phyloP scores from a whole-genome alignment of 2,888 invertebrate species.

The Tortrix viridana region DNA sequence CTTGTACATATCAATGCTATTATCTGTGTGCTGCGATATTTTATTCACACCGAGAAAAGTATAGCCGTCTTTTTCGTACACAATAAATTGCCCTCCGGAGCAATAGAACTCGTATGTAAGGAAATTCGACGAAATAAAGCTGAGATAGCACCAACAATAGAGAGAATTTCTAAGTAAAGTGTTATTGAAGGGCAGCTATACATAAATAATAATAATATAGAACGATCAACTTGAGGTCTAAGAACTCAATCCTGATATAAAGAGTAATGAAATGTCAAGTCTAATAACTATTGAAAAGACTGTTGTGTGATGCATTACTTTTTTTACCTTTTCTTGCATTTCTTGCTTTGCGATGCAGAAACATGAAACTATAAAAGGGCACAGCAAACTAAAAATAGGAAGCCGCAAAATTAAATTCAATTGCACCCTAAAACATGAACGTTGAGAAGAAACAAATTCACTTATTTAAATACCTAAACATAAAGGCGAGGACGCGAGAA shows the following conservation, averaged over 20 bases:
- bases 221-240: too few species aligned
- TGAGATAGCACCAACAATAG: conserved; percentile 48
- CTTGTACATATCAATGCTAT: background rate
- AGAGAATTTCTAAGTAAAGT: conserved; percentile 30
- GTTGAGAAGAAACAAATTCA: conserved; percentile 11
- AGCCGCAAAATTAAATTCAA: background rate
- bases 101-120: conserved; percentile 57
- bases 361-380: too few species aligned
- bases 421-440: conserved; percentile 2
- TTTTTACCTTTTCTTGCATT: too few species aligned
- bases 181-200: conserved; percentile 5
- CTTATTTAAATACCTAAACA: conserved; percentile 8
- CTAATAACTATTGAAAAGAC: too few species aligned
- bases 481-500: conserved; percentile 22
- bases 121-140: conserved; percentile 61
- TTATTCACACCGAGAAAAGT: conserved; percentile 54
- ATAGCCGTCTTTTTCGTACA: conserved; percentile 51
- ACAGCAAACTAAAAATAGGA: too few species aligned
- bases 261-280: too few species aligned
- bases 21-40: conserved; percentile 47
- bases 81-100: conserved; percentile 53
- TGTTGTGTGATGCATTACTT: too few species aligned
- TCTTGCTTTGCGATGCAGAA: too few species aligned
- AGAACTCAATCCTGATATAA: too few species aligned
- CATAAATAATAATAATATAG: background rate